Evolutionary conservation across 2,797 vertebrate genomes (phyloP).

Genomic region (Chiloscyllium punctatum): DNA sequence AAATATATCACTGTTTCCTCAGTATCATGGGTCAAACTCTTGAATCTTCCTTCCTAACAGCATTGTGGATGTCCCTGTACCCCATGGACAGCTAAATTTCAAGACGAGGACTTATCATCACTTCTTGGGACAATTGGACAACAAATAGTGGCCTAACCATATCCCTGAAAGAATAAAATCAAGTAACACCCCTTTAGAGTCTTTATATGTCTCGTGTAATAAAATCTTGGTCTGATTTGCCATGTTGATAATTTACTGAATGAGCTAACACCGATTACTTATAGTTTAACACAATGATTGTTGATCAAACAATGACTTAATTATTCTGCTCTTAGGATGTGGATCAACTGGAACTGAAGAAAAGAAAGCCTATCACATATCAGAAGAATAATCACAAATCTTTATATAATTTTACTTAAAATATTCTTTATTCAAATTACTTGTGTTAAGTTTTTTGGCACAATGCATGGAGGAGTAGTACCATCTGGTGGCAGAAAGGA

Average conservation of each 20-base stretch:
- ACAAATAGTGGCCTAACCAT: too few species aligned
- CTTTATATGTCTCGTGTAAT: background rate
- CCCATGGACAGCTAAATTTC: too few species aligned
- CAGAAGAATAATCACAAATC: background rate
- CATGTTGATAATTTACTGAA: background rate
- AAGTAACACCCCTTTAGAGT: background rate
- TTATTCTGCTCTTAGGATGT: background rate
- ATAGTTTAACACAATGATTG: background rate
- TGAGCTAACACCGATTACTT: background rate
- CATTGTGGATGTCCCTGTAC: too few species aligned
- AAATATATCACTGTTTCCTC: too few species aligned
- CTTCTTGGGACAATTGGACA: too few species aligned
- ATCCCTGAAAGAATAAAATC: too few species aligned
- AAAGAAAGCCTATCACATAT: background rate
- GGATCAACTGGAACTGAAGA: background rate
- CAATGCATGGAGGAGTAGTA: background rate
- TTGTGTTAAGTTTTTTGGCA: background rate
- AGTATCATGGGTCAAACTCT: too few species aligned
- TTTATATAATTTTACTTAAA: background rate
- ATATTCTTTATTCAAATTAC: background rate
- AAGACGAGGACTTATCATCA: too few species aligned
- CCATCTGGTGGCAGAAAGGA: constrained; percentile 1
- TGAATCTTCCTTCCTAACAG: too few species aligned
- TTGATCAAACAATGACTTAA: too few species aligned
- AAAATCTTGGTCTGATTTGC: background rate